Base-by-base conservation (phyloP, 2,113 vertebrate species). In the Romanogobio albipinnatus region DNA sequence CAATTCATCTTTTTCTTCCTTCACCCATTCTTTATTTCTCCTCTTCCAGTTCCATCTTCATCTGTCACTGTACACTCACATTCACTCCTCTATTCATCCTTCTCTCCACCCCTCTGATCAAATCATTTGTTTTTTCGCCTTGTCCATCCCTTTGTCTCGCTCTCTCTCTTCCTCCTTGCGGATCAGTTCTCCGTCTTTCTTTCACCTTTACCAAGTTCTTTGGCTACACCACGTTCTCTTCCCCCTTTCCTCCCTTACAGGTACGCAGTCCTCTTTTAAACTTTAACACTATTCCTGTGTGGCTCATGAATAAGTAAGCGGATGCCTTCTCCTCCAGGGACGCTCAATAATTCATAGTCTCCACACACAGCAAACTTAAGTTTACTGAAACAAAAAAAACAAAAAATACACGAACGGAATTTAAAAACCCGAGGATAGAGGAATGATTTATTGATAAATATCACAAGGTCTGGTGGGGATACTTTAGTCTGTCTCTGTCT, bases 241-340 rank as follows among this genome's bases (percentile, higher is more conserved):
- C 80, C 85, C 51, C 83, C 84, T 33, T 47, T 53, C 26, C 61
- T 43, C 56, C 82, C 81, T 83, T 89, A 89, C 90, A 93, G 93
- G 92, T 93, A 89, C 89, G 82, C 91, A 89, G 90, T 87, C 84
- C 81, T 59, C 70, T 91, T 93, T 94, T 93, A 93, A 94, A 94
- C 93, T 95, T 94, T 90, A 93, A 89, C 92, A 93, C 89, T 94
- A 94, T 95, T 94, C 92, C 95, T 94, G 91, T 71, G 93, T 92
- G 93, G 91, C 89, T 94, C 94, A 96, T 95, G 95, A 95, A 94
- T 96, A 95, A 95, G 93, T 95, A 94, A 95, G 93, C 89, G 91
- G 88, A 89, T 92, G 92, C 90, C 85, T 86, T 39, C 90, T 94
- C 93, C 93, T 93, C 85, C 91, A 90, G 95, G 95, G 94, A 91